Evolutionary conservation across 2,888 invertebrate species (phyloP), one percentile per base, ranked within the genome.

Genomic region (Scaptomyza parva): DNA sequence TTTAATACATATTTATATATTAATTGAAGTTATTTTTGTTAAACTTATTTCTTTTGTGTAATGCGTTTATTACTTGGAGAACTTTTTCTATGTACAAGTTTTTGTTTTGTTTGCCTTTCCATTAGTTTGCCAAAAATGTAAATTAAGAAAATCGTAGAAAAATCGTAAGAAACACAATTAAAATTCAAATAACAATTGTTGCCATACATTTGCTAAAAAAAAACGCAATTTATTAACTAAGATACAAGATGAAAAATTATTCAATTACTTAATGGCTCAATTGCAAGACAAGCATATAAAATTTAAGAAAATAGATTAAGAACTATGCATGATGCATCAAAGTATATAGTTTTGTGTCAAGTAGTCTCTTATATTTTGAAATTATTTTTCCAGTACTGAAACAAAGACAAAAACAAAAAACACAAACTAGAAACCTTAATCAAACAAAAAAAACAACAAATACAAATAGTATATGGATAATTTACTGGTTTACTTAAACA

Each of bases 331-430:
- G 28, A n/a, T 35, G 33, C 26, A 52, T 17, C 53, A 6, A 18
- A 8, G 7, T 39, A 3, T 47, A 9, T n/a, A 6, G 18, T 58
- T 52, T 68, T 43, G 47, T 67, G 59, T 40, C 8, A 17, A 9
- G 24, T 48, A 35, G 51, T 40, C 22, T 14, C 47, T 8, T 6
- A 12, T 35, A 8, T 12, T 20, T 40, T 28, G 20, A 45, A 22
- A 30, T 45, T 54, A 7, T 35, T 37, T 37, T 51, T n/a, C 33
- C 17, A 55, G 17, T 43, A 14, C 33, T 41, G 68, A 44, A 55
- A 57, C 51, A 66, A 43, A 65, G 70, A 74, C 70, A 60, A 83
- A 82, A 76, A 83, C 84, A 86, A 84, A 80, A 81, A 84, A 81
- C 86, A 84, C 71, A 80, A 81, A 84, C 86, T 77, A 84, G 70